Evolutionary conservation across 2,797 vertebrate genomes (phyloP).

Genomic region (Myotis myotis): DNA sequence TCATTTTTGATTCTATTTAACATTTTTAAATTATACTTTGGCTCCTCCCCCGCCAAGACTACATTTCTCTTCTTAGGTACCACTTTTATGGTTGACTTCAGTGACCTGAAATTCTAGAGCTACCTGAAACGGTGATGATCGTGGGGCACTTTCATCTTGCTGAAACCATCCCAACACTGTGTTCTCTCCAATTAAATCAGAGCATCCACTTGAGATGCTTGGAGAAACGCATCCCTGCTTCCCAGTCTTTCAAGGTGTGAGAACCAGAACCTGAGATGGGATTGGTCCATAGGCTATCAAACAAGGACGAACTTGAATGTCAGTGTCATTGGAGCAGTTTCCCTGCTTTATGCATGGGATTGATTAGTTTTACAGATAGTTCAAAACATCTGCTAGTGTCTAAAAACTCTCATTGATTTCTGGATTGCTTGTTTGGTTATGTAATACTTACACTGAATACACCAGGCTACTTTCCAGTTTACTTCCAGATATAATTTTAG

Average conservation of each 20-base stretch:
- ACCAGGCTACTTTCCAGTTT: conserved; percentile 60
- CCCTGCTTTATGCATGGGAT: background rate
- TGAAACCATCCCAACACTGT: background rate
- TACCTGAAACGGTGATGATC: background rate
- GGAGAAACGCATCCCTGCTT: background rate
- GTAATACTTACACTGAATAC: conserved; percentile 58
- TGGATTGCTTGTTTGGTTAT: conserved; percentile 62
- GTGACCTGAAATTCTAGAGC: background rate
- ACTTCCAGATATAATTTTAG: conserved; percentile 69
- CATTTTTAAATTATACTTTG: background rate
- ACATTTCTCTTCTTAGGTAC: background rate
- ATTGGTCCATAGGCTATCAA: background rate
- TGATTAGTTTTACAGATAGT: conserved; percentile 64
- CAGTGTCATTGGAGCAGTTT: background rate
- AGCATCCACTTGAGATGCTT: background rate
- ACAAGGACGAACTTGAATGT: background rate
- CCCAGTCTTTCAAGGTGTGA: background rate
- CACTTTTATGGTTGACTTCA: background rate
- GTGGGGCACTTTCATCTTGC: background rate
- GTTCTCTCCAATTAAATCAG: background rate
- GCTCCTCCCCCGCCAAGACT: background rate
- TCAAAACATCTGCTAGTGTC: conserved; percentile 65
- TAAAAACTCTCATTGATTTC: conserved; percentile 66
- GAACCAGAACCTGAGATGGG: background rate
- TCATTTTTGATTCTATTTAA: background rate